Evolutionary conservation across 2,888 invertebrate genomes (phyloP).

Genomic region (Megaustenia siamemsis): DNA sequence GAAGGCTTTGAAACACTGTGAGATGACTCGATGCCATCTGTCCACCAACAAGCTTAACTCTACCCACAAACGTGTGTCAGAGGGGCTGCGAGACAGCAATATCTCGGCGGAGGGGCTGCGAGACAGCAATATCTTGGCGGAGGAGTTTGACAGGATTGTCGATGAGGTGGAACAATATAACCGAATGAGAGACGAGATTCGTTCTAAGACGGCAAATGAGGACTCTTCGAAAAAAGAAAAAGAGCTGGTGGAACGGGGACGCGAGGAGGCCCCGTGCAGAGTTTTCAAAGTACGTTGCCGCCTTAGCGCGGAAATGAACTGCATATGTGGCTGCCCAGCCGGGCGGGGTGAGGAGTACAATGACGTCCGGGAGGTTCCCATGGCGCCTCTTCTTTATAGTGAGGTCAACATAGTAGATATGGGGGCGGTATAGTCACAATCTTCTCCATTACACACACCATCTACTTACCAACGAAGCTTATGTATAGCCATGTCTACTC

Average conservation of each 20-base stretch:
- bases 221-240: neutral
- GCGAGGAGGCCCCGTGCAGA: neutral
- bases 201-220: neutral
- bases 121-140: too few relatives aligned
- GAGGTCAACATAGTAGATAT: neutral
- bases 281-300: neutral
- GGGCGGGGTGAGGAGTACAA: neutral
- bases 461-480: neutral
- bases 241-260: neutral
- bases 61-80: too few relatives aligned
- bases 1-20: too few relatives aligned
- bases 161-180: too few relatives aligned
- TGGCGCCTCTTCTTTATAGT: too few relatives aligned
- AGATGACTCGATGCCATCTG: too few relatives aligned
- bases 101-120: too few relatives aligned
- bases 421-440: neutral
- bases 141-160: too few relatives aligned
- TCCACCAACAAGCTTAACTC: too few relatives aligned
- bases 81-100: too few relatives aligned
- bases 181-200: too few relatives aligned
- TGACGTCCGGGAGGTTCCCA: neutral
- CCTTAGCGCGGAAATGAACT: neutral
- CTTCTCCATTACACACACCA: neutral
- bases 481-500: neutral
- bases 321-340: neutral